A percentile compares a stretch with the other conserved stretches of the same genome.
phyloP scores from a whole-genome alignment of 2,113 vertebrate genomes.

The Atrichornis clamosus region DNA sequence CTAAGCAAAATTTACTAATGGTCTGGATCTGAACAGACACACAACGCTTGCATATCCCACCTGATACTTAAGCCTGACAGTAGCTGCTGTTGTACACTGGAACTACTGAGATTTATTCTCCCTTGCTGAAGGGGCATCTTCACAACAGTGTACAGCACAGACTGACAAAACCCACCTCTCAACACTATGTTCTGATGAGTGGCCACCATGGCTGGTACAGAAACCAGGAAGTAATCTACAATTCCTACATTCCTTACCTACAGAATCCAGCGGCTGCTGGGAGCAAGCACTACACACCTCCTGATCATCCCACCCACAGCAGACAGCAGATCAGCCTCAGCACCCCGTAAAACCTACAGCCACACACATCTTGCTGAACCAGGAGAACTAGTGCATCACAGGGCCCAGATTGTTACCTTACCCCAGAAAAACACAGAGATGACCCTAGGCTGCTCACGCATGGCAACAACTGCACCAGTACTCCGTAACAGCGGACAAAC shows the following conservation, averaged over 20 bases:
- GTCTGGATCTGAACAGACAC: not conserved
- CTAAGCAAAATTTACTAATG: not conserved
- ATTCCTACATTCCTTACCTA: not conserved
- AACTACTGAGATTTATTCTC: not conserved
- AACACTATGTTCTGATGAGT: rapidly evolving
- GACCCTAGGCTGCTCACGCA: not conserved
- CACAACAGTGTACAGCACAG: not conserved
- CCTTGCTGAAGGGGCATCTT: not conserved
- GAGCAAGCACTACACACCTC: not conserved
- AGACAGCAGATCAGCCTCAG: not conserved
- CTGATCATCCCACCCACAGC: not conserved
- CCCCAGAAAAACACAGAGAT: not conserved
- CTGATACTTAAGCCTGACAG: no score
- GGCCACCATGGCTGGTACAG: not conserved
- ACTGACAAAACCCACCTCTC: not conserved
- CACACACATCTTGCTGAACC: rapidly evolving
- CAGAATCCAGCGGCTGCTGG: not conserved
- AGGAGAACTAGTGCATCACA: rapidly evolving
- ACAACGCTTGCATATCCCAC: not conserved
- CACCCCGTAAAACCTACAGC: not conserved
- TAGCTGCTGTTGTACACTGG: not conserved
- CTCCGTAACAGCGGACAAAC: not conserved
- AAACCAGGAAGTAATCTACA: not conserved
- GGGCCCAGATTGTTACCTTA: no score
- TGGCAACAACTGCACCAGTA: not conserved